phyloP scores from a whole-genome alignment of 1,140 invertebrate species.

The Drosophila prosaltans region DNA sequence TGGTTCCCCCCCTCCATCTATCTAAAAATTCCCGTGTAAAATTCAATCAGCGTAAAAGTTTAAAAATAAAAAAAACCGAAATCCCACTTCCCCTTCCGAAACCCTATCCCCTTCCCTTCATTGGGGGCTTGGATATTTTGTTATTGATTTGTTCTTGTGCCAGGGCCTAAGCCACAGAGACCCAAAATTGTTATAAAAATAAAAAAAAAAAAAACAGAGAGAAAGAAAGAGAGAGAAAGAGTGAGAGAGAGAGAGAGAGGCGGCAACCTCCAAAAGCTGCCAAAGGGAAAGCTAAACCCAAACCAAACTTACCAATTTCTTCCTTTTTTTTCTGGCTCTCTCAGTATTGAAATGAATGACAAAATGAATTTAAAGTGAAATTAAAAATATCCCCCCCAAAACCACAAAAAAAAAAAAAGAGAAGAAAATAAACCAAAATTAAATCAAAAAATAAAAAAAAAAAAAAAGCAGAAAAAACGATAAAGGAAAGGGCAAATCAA shows the following conservation, averaged over 20 bases:
- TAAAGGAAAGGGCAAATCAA: slow-evolving; percentile 8
- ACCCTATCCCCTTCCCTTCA: background rate
- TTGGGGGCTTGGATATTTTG: background rate
- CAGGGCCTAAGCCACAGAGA: background rate
- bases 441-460: slow-evolving; percentile 23
- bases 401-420: background rate
- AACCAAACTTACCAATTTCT: background rate
- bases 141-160: slow-evolving; percentile 18
- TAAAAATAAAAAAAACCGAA: slow-evolving; percentile 17
- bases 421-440: slow-evolving; percentile 33
- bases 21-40: slow-evolving; percentile 1
- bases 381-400: slow-evolving; percentile 36
- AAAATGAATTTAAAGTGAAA: slow-evolving; percentile 27
- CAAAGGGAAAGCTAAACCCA: background rate
- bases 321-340: background rate
- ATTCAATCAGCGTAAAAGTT: slow-evolving; percentile 20
- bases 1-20: background rate
- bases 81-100: background rate
- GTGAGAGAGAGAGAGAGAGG: too few species aligned
- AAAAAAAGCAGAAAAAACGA: background rate
- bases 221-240: too few species aligned
- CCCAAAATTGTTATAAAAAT: slow-evolving; percentile 9
- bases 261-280: background rate
- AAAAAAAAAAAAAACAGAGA: background rate
- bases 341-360: slow-evolving; percentile 10